phyloP scores from a whole-genome alignment of 2,113 vertebrate species.

The Pholis gunnellus region DNA sequence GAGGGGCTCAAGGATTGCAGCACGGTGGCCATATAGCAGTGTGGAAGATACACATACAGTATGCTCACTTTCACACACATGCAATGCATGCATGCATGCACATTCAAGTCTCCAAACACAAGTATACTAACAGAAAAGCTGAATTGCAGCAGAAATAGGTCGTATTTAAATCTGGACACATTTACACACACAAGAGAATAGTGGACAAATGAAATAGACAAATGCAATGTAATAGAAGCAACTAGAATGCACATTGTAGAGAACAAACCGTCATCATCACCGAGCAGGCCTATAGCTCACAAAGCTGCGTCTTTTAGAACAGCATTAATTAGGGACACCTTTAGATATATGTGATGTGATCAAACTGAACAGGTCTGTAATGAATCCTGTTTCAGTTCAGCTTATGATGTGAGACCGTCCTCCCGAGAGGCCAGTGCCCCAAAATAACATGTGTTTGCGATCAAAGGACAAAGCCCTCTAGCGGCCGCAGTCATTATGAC shows the following conservation, averaged over 20 bases:
- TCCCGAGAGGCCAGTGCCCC: background rate
- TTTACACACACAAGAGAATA: constrained; percentile 17
- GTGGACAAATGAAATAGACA: constrained; percentile 15
- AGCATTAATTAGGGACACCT: background rate
- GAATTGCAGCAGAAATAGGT: constrained; percentile 11
- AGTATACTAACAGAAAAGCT: constrained; percentile 1
- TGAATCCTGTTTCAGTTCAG: background rate
- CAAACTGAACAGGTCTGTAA: background rate
- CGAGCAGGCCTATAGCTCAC: background rate
- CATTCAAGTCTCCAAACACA: constrained; percentile 5
- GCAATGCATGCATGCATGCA: background rate
- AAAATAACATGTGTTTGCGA: background rate
- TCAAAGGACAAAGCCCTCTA: background rate
- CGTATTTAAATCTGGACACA: constrained; percentile 30
- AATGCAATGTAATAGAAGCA: constrained; percentile 7
- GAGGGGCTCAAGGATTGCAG: constrained; percentile 41
- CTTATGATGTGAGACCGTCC: background rate
- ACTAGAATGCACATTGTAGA: constrained; percentile 11
- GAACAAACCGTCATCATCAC: constrained; percentile 11
- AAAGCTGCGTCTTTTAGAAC: background rate
- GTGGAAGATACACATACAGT: constrained; percentile 11
- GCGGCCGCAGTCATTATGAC: too few relatives aligned
- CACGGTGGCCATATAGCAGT: constrained; percentile 43
- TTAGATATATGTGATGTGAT: constrained; percentile 1
- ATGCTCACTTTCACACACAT: constrained; percentile 12